Conservation (phyloP, 2,113 vertebrate genomes). For the Gymnocephalus cernua region DNA sequence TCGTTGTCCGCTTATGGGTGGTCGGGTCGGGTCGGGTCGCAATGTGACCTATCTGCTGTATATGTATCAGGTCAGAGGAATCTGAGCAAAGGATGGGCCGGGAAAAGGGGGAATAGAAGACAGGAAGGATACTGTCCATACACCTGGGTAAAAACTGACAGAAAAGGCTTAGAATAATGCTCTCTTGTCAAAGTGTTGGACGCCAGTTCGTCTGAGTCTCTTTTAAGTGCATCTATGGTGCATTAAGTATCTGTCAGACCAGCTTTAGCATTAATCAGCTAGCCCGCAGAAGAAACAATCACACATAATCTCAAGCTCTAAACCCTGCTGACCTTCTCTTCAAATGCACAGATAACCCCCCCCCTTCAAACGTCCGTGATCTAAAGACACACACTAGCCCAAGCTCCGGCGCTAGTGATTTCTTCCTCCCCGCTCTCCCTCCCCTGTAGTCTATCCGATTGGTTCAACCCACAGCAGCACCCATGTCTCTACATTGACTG, state of each 20-base stretch:
- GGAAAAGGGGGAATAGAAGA: slow-evolving; percentile 12
- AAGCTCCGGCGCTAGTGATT: slow-evolving; percentile 22
- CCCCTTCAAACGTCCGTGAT: slow-evolving; percentile 66
- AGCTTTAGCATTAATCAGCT: slow-evolving; percentile 81
- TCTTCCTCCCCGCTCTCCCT: slow-evolving; percentile 9
- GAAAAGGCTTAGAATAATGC: slow-evolving; percentile 71
- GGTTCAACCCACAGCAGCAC: slow-evolving; percentile 62
- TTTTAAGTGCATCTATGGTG: slow-evolving; percentile 74
- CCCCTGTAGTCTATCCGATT: slow-evolving; percentile 55
- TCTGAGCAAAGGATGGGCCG: slow-evolving; percentile 22
- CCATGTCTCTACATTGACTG: slow-evolving; percentile 72
- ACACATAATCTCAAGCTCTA: slow-evolving; percentile 76
- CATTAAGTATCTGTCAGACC: slow-evolving; percentile 78
- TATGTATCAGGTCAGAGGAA: slow-evolving; percentile 57
- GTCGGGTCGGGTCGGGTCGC: too few relatives aligned
- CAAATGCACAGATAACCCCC: slow-evolving; percentile 74
- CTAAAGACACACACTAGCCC: slow-evolving; percentile 47
- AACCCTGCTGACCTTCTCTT: slow-evolving; percentile 79
- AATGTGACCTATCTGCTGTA: slow-evolving; percentile 77
- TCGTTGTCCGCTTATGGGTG: too few relatives aligned
- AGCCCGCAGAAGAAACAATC: slow-evolving; percentile 76
- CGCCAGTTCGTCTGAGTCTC: slow-evolving; percentile 51
- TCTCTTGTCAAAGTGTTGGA: slow-evolving; percentile 66
- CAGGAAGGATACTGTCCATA: slow-evolving; percentile 26
- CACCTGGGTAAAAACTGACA: slow-evolving; percentile 50